Evolutionary conservation across 2,888 invertebrate species (phyloP), one percentile per base, ranked within the genome.

Genomic region (Tetragonisca angustula): DNA sequence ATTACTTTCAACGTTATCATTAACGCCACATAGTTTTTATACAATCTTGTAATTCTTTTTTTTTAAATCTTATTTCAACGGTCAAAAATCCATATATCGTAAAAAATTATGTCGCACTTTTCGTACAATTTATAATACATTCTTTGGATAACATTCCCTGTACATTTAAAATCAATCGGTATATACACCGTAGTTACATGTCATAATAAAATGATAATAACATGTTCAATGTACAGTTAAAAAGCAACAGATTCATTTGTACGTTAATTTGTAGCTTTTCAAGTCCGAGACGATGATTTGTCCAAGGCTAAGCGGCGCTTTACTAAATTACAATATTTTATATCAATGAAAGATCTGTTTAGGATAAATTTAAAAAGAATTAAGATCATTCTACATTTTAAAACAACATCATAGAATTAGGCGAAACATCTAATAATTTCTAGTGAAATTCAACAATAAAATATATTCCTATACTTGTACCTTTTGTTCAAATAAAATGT

Each of bases 91-190:
- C 75, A 67, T 79, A 49, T 69, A 49, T 84, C 21, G 83, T 84
- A 79, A 76, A 84, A 76, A 84, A 84, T 84, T 78, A 84, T 78
- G 76, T 80, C 62, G 64, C 67, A 76, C 67, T 65, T 64, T 62
- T 32, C 54, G 62, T 81, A 68, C 62, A 72, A 81, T 87, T 84
- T 84, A 87, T 85, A 73, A 79, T 81, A 88, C 84, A 84, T 84
- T 84, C 82, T 86, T 89, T 89, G 84, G 83, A 67, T 85, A 75
- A 81, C 67, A 68, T 59, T 85, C 65, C 61, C 76, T 76, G 67
- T 78, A 74, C 69, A 71, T 79, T 83, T 84, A 86, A 73, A 73
- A 83, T 75, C 79, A 84, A 79, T 69, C 50, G 54, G 61, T 78
- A 84, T 84, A 24, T 83, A 81, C 83, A 83, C 54, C 17, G 71